Conservation (phyloP, 2,888 invertebrate species). For the Homarus gammarus region DNA sequence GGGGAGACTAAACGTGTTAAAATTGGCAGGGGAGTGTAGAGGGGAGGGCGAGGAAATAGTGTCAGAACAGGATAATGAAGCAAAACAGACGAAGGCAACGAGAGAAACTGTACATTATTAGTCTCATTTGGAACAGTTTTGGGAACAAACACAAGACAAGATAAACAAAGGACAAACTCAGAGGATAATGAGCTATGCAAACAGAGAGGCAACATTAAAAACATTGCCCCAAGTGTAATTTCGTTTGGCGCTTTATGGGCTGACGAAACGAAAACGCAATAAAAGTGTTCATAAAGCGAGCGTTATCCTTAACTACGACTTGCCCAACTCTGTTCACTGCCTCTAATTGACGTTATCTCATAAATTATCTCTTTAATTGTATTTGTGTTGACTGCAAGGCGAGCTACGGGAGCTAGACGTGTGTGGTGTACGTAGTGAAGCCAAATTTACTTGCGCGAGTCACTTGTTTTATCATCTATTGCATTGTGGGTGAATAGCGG, state of each 20-base stretch:
- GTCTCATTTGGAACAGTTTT: background rate
- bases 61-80: background rate
- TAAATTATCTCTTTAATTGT: conserved; percentile 20
- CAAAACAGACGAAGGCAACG: background rate
- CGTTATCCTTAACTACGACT: background rate
- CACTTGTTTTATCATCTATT: background rate
- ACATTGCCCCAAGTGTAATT: background rate
- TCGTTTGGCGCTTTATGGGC: background rate
- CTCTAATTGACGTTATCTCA: conserved; percentile 30
- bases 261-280: background rate
- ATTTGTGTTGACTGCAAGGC: conserved; percentile 17
- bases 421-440: conserved; percentile 3
- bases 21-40: conserved; percentile 10
- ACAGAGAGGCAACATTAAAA: background rate
- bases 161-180: background rate
- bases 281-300: background rate
- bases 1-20: conserved; percentile 32
- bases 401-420: background rate
- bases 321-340: background rate
- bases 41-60: background rate
- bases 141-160: background rate
- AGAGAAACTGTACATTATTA: too few species aligned
- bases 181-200: conserved; percentile 13
- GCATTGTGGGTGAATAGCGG: background rate
- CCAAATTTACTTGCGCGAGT: background rate